Base-by-base conservation (phyloP, 2,888 invertebrate species). In the Bombyx huttoni region DNA sequence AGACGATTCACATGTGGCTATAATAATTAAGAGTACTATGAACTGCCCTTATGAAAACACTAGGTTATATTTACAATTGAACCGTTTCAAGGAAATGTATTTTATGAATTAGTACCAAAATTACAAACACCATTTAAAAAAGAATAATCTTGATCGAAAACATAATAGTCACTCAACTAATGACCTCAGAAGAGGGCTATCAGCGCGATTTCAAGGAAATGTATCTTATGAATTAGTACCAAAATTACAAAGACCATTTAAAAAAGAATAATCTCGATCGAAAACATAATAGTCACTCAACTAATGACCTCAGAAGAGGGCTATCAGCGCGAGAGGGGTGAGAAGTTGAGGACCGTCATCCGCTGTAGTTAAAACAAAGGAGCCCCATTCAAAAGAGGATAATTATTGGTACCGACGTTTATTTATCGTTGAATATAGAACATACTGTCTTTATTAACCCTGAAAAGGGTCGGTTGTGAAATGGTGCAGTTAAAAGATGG, bases 401-500 rank as follows among this genome's bases (percentile, higher is more conserved):
- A 78, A 83, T 82, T 81, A 85, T 82, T 71, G 78, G 75, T 70
- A 75, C 70, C 59, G 68, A 72, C 72, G 73, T 74, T 75, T 72
- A 71, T 71, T 74, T 70, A 68, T 66, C 55, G 60, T 51, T 69
- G 67, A 71, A 68, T 65, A 63, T 65, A 70, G 72, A 67, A 65
- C 68, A 73, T 69, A 70, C 70, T 73, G 79, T 72, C 72, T 76
- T 79, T 80, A 40, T 40, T 40, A 40, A 40, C 8, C 40, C 40
- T 40, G 40, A 12, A 40, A 10, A 40, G 40, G 40, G 40, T 40
- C 7, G 40, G 24, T 24, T 24, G 24, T 24, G 24, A 24, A 24
- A 24, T 24, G 24, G 24, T 24, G 24, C 24, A 24, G 24, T 24
- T 5, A 24, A 24, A 24, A 24, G 24, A 24, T 24, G 24, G 24